Evolutionary conservation across 2,888 invertebrate species (phyloP).

Genomic region (Latheticus oryzae): DNA sequence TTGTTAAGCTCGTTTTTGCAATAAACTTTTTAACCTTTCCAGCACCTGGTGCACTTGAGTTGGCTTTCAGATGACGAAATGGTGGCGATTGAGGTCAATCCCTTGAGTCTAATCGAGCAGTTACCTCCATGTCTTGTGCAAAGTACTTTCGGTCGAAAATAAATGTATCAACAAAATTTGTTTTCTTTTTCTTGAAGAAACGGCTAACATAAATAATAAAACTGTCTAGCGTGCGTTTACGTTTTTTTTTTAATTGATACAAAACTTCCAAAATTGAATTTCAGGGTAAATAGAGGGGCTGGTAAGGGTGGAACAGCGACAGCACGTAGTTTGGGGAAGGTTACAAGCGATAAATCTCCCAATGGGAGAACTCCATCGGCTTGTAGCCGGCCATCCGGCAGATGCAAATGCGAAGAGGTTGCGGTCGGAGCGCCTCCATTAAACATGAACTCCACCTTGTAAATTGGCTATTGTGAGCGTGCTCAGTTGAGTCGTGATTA

Average conservation of each 20-base stretch:
- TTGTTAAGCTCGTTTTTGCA: conserved; percentile 9
- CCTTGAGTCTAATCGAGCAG: conserved; percentile 75
- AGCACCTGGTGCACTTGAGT: conserved; percentile 82
- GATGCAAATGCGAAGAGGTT: conserved; percentile 34
- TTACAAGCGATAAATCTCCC: conserved; percentile 25
- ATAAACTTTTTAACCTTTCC: conserved; percentile 55
- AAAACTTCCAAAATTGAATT: conserved; percentile 25
- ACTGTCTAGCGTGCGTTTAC: not conserved
- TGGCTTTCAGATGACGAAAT: conserved; percentile 78
- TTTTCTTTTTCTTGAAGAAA: conserved; percentile 6
- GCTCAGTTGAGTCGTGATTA: conserved; percentile 21
- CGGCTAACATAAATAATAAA: conserved; percentile 3
- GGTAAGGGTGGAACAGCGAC: conserved; percentile 6
- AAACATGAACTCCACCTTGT: conserved; percentile 29
- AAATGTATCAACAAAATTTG: conserved; percentile 32
- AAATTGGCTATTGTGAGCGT: conserved; percentile 20
- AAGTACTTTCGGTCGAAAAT: conserved; percentile 73
- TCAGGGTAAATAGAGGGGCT: conserved; percentile 15
- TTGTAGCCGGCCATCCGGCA: conserved; percentile 22
- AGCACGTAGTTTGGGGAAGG: conserved; percentile 25
- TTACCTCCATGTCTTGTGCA: conserved; percentile 78
- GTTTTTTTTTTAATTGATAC: conserved; percentile 23
- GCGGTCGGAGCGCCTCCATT: conserved; percentile 25
- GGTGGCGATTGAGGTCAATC: conserved; percentile 81
- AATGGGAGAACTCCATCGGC: conserved; percentile 26